These are phyloP conservation scores for Magallana gigas DNA, from an alignment of 1,140 invertebrate genomes.

Conservation along the genomic window DNA sequence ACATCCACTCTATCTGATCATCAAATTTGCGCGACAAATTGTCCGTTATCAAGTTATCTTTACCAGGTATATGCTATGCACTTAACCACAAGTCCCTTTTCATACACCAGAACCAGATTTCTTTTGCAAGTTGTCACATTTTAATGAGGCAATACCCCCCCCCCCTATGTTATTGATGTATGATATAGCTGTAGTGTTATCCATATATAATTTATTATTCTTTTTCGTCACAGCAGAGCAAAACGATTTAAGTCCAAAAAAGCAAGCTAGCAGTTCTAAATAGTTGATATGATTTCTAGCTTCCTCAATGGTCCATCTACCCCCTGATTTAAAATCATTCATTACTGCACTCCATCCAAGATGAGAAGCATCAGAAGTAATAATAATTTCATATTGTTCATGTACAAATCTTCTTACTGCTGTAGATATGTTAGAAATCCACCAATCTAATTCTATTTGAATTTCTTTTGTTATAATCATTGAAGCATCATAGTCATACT, in stretches of 20 bases:
- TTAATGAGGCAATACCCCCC: conserved; percentile 6
- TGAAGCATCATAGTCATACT: conserved; percentile 48
- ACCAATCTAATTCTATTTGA: too few species aligned
- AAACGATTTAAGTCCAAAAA: conserved; percentile 8
- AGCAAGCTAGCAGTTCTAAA: conserved; percentile 42
- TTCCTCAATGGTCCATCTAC: conserved; percentile 40
- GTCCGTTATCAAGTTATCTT: conserved; percentile 42
- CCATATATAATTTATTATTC: conserved; percentile 40
- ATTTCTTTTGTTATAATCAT: conserved; percentile 18
- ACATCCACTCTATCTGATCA: conserved; percentile 53
- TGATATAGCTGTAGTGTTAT: conserved; percentile 37
- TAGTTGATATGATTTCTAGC: conserved; percentile 54
- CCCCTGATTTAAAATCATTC: conserved; percentile 39
- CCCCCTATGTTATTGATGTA: conserved; percentile 42
- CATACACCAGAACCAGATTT: conserved; percentile 42
- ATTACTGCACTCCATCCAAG: conserved; percentile 47
- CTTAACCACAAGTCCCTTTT: conserved; percentile 40
- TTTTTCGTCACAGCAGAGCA: conserved; percentile 5
- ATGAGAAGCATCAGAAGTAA: conserved; percentile 42
- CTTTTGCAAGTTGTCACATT: conserved; percentile 31
- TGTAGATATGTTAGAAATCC: conserved; percentile 45
- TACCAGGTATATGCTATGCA: conserved; percentile 44
- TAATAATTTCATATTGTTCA: background rate
- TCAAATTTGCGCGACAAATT: conserved; percentile 32
- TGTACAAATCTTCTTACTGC: conserved; percentile 8